Base-by-base conservation (phyloP, 2,113 vertebrate species). In the Hassar affinis region DNA sequence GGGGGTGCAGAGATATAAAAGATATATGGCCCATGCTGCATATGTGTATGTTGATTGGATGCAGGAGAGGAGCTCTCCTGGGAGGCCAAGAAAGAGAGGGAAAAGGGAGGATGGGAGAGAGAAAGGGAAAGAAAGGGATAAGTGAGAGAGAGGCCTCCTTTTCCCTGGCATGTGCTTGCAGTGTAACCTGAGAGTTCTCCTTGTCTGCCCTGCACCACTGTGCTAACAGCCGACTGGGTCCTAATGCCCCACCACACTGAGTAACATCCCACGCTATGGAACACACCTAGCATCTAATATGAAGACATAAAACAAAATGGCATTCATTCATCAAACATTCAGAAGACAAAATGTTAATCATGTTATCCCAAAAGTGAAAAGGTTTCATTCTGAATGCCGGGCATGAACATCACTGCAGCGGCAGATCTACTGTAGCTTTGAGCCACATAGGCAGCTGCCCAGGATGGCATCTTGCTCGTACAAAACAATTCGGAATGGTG, bases 171-270 rank as follows among this genome's bases (percentile, higher is more conserved):
- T 94, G 93, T 92, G 90, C 88, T 91, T 92, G 90, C 91, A 91
- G 88, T 92, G 93, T 94, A 94, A 94, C 92, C 89, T 91, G 93
- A 94, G 92, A 90, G 87, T 86, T 92, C 93, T 93, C 91, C 90
- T 90, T 90, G 89, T 88, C 89, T 90, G 91, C 90, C 89, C 91
- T 91, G 92, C 91, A 86, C 88, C 92, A 93, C 85, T 89, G 87
- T 88, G 78, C 90, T 88, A 89, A 90, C 87, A 84, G 88, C 87
- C 81, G 85, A 61, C 91, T 87, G 89, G 91, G 92, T 94, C 92
- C 90, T 92, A 93, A 85, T 90, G 90, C 88, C 89, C 79, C 76
- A 79, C 51, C 20, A 33, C 18, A 3, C 9, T 11, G 8, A 22
- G 45, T 10, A 59, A 71, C 25, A 61, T 51, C 22, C 27, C 9